These are phyloP conservation scores for Naja naja DNA, from an alignment of 2,113 vertebrate genomes.

Conservation along the genomic window DNA sequence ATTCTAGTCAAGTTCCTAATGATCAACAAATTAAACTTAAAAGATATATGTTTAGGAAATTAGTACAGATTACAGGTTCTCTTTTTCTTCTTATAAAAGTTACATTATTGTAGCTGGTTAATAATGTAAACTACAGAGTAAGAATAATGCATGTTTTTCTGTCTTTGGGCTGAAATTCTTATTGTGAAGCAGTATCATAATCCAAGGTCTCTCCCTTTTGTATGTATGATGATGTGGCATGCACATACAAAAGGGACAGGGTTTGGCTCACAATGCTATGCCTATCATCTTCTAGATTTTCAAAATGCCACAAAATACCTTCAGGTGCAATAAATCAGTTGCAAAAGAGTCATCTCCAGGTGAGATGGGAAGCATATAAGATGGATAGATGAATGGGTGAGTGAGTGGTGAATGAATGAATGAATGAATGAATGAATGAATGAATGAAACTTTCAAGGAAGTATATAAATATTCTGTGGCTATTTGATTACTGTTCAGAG, in stretches of 20 bases:
- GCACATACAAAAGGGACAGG: neutral
- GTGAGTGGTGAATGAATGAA: neutral
- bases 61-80: neutral
- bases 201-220: neutral
- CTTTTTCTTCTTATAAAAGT: neutral
- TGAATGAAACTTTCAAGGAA: neutral
- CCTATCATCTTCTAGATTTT: neutral
- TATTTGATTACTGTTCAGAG: neutral
- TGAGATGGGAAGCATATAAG: neutral
- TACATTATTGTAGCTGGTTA: neutral
- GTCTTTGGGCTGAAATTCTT: neutral
- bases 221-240: neutral
- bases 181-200: neutral
- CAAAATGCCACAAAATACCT: neutral
- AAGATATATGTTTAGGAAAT: neutral
- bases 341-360: neutral
- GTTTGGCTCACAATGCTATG: neutral
- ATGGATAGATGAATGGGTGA: neutral
- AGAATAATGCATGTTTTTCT: neutral
- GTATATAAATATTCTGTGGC: neutral
- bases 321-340: neutral
- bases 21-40: conserved; percentile 30
- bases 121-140: neutral
- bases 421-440: neutral
- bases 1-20: conserved; percentile 6